phyloP scores from a whole-genome alignment of 2,888 invertebrate species.

The Choristoneura rosaceana region DNA sequence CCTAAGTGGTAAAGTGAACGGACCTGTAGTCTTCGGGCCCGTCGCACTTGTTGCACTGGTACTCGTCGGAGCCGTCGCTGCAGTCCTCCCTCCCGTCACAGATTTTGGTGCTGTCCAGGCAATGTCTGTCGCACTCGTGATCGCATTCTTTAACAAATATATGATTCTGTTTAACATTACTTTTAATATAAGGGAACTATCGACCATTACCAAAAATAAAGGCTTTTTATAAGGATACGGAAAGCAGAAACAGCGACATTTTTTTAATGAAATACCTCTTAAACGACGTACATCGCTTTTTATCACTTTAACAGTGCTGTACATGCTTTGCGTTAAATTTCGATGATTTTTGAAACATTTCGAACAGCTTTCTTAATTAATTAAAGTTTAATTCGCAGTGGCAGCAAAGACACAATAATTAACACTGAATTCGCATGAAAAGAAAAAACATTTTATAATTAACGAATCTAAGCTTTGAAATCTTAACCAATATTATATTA shows the following conservation, averaged over 20 bases:
- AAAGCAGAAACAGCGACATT: not conserved
- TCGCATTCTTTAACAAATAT: constrained; percentile 72
- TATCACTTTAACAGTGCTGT: not conserved
- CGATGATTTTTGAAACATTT: not conserved
- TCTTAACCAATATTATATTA: not conserved
- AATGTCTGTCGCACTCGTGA: constrained; percentile 83
- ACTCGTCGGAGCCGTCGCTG: constrained; percentile 86
- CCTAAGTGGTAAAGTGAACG: not conserved
- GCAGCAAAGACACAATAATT: constrained; percentile 9
- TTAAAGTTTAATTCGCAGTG: constrained; percentile 15
- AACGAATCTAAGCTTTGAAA: not conserved
- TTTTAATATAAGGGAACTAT: not conserved
- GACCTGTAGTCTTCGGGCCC: constrained; percentile 73
- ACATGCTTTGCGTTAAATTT: not conserved
- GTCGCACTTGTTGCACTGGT: constrained; percentile 64
- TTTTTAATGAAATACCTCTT: too few species aligned
- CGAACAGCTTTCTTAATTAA: not conserved
- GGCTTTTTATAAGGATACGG: not conserved
- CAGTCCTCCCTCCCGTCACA: constrained; percentile 87
- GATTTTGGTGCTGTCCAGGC: constrained; percentile 85
- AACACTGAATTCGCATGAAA: not conserved
- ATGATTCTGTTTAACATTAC: constrained; percentile 46
- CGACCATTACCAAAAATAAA: not conserved
- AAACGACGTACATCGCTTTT: not conserved
- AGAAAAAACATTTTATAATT: not conserved